These are phyloP conservation scores for Leptopterna dolabrata DNA, from an alignment of 2,888 invertebrate genomes.

Conservation along the genomic window DNA sequence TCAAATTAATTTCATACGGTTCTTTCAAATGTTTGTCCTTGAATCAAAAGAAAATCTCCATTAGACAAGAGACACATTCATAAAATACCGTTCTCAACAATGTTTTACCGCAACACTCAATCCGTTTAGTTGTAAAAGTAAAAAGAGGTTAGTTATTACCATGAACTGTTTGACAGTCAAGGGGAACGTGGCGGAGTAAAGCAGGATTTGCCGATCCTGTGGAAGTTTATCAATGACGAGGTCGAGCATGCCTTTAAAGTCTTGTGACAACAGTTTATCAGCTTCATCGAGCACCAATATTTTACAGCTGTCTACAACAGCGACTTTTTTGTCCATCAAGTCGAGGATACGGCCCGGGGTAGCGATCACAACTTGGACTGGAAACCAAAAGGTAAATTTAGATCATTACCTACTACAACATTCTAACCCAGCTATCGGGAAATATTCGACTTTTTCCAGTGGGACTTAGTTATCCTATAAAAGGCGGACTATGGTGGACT, in stretches of 20 bases:
- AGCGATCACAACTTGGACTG: constrained; percentile 98
- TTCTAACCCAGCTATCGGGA: too few species aligned
- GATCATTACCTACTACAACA: too few species aligned
- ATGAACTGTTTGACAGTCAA: constrained; percentile 98
- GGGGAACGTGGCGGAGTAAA: constrained; percentile 99
- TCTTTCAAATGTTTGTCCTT: constrained; percentile 92
- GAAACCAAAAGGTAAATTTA: constrained; percentile 57
- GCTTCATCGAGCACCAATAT: constrained; percentile 99
- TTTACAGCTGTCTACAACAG: constrained; percentile 95
- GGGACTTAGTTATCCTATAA: too few species aligned
- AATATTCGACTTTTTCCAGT: too few species aligned
- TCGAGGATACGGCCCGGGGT: constrained; percentile 99
- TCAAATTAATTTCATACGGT: constrained; percentile 99
- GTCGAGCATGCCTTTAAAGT: constrained; percentile 99
- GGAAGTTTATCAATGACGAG: constrained; percentile 95
- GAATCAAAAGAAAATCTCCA: background rate
- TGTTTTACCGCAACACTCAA: too few species aligned
- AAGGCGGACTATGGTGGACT: too few species aligned
- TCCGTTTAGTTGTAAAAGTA: background rate
- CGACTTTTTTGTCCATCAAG: constrained; percentile 94
- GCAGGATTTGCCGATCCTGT: constrained; percentile 93
- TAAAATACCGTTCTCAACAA: background rate
- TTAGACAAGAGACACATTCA: background rate
- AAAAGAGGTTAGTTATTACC: constrained; percentile 68
- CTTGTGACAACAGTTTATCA: constrained; percentile 97